Evolutionary conservation across 1,140 invertebrate genomes (phyloP).

Genomic region (Delia radicum): DNA sequence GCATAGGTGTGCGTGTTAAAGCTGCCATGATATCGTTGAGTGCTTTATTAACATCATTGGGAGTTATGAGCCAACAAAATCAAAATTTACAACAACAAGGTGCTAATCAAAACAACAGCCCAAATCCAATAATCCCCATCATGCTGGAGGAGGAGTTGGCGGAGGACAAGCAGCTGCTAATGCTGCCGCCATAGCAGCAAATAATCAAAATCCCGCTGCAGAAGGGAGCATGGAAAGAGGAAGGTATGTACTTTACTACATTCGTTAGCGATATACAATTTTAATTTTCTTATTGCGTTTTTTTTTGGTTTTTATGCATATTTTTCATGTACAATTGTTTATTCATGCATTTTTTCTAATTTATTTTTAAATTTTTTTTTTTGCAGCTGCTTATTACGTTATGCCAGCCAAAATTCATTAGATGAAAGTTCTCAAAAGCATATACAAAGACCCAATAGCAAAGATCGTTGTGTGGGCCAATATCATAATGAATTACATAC

Average conservation of each 20-base stretch:
- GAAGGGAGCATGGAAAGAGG: slow-evolving; percentile 50
- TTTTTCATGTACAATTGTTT: neutral
- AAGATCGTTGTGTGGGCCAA: slow-evolving; percentile 67
- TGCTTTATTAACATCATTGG: slow-evolving; percentile 34
- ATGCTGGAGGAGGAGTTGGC: slow-evolving; percentile 33
- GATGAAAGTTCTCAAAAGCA: slow-evolving; percentile 88
- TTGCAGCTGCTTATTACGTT: slow-evolving; percentile 65
- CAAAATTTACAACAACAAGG: slow-evolving; percentile 36
- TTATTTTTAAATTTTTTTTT: slow-evolving; percentile 5
- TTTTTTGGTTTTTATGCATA: neutral
- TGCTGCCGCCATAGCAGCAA: slow-evolving; percentile 22
- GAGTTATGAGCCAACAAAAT: slow-evolving; percentile 46
- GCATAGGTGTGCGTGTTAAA: neutral
- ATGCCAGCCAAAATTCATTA: slow-evolving; percentile 84
- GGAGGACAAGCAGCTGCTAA: slow-evolving; percentile 19
- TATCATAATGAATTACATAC: slow-evolving; percentile 84
- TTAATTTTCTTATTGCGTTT: neutral
- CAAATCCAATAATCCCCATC: slow-evolving; percentile 37
- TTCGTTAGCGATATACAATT: neutral
- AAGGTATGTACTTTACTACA: slow-evolving; percentile 22
- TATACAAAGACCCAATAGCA: slow-evolving; percentile 63
- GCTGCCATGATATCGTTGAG: slow-evolving; percentile 31
- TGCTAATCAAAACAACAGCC: neutral
- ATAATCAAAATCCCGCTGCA: slow-evolving; percentile 44
- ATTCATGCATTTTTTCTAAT: neutral